A percentile compares a stretch with the other conserved stretches of the same genome.
These are phyloP conservation scores for Botrylloides violaceus DNA, from an alignment of 23 tunicate species.

Conservation along the genomic window DNA sequence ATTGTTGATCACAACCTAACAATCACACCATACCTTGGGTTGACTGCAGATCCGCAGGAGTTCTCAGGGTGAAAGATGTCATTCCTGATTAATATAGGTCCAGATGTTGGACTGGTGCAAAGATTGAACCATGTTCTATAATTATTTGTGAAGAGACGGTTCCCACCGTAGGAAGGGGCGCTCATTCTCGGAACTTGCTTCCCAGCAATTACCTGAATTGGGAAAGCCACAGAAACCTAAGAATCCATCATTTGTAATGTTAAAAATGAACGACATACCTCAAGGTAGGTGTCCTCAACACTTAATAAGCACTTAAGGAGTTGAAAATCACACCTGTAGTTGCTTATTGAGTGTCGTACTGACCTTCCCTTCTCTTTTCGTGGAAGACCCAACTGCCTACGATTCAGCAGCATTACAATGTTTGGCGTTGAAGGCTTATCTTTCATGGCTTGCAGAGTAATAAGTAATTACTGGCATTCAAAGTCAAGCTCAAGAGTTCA, in stretches of 20 bases:
- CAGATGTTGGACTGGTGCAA: conserved; percentile 69
- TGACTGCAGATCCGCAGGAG: background rate
- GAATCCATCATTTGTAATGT: conserved; percentile 6
- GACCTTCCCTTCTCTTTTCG: conserved; percentile 1
- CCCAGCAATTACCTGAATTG: conserved; percentile 51
- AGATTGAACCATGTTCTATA: conserved; percentile 66
- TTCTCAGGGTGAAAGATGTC: conserved; percentile 17
- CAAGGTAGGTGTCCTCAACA: conserved; percentile 44
- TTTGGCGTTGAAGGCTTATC: background rate
- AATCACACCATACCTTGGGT: no score
- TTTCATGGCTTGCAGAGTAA: background rate
- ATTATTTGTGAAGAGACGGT: conserved; percentile 60
- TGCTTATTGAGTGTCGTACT: conserved; percentile 10
- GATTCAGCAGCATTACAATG: background rate
- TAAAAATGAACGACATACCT: no score
- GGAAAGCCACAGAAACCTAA: background rate
- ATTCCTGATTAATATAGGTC: conserved; percentile 44
- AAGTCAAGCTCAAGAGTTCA: no score
- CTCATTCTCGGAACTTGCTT: conserved; percentile 25
- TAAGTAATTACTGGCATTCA: no score
- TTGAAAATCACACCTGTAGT: conserved; percentile 37
- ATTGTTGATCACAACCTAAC: no score
- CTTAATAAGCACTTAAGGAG: conserved; percentile 40
- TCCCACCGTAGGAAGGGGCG: conserved; percentile 50
- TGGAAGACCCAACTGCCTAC: conserved; percentile 12